Base-by-base conservation (phyloP, 1,140 invertebrate species). In the Drosophila nigrodunni region DNA sequence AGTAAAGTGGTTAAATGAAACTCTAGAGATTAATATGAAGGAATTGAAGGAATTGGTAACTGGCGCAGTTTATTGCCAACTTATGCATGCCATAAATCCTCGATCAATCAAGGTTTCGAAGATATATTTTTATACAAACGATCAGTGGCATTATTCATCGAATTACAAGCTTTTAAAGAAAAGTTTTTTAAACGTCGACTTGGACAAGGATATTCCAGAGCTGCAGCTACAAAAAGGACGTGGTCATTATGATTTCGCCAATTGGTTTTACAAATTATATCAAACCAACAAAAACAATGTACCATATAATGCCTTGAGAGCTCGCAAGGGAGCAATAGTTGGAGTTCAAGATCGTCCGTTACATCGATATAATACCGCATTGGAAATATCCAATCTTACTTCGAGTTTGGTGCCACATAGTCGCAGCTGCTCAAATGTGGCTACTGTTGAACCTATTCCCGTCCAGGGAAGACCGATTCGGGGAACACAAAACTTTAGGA, bases 221-320 rank as follows among this genome's bases (percentile, higher is more conserved):
- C 3, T 5, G 3, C n/a, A 52, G 18, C 34, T 65, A 8, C 1
- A n/a, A 4, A 3, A 13, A 2, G 49, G 61, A 1, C 35, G 13
- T 4, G 49, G 61, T 0, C 35, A 54, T 54, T 54, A 15, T 2
- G 37, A 54, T 0, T 65, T 65, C 9, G n/a, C 25, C 7, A 52
- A 65, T 13, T 65, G 61, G 61, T 65, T 65, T 11, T 43, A 54
- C 5, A 65, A 54, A 25, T 54, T 65, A n/a, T 44, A 43, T 9
- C 13, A 34, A 0, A 0, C 3, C 2, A 65, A 65, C 10, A 34
- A 9, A n/a, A 7, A 11, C 1, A 7, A 25, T 1, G 10, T 6
- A 3, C 21, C 37, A 1, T 64, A 64, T 6, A 9, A 64, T 50
- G 30, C 60, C 13, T 7, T 9, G 3, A n/a, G 5, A 9, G 47